phyloP scores from a whole-genome alignment of 2,888 invertebrate species.

The Adela reaumurella region DNA sequence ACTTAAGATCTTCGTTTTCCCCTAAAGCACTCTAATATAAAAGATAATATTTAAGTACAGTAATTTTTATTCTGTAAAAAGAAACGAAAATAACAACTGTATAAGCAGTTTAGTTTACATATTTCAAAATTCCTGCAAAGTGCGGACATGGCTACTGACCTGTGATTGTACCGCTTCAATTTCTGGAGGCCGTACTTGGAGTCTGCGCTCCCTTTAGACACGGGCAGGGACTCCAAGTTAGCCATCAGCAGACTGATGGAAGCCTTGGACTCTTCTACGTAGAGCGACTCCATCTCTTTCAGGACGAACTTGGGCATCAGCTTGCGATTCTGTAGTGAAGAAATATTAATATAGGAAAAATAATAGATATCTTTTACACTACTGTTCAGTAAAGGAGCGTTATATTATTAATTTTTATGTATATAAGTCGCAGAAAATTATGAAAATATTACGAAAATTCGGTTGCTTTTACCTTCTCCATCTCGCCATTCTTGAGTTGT shows the following conservation, averaged over 20 bases:
- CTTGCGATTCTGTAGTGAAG: slow-evolving; percentile 92
- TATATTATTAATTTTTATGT: too few species aligned
- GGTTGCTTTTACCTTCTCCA: slow-evolving; percentile 96
- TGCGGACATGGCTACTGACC: slow-evolving; percentile 73
- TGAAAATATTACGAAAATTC: too few species aligned
- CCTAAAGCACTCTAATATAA: too few species aligned
- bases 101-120: too few species aligned
- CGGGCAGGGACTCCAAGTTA: slow-evolving; percentile 97
- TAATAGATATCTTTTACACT: too few species aligned
- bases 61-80: background rate
- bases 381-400: too few species aligned
- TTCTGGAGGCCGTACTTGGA: slow-evolving; percentile 97
- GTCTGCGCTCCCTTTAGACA: slow-evolving; percentile 96
- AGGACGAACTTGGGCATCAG: slow-evolving; percentile 99
- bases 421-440: too few species aligned
- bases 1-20: too few species aligned
- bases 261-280: slow-evolving; percentile 96
- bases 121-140: background rate
- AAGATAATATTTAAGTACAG: slow-evolving; percentile 2
- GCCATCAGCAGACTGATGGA: slow-evolving; percentile 98
- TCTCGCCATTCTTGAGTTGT: slow-evolving; percentile 94
- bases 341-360: too few species aligned
- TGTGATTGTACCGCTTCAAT: slow-evolving; percentile 97
- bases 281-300: slow-evolving; percentile 99
- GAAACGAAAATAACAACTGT: too few species aligned